Conservation (phyloP, 1,140 invertebrate species). For the Ceratosolen solmsi region DNA sequence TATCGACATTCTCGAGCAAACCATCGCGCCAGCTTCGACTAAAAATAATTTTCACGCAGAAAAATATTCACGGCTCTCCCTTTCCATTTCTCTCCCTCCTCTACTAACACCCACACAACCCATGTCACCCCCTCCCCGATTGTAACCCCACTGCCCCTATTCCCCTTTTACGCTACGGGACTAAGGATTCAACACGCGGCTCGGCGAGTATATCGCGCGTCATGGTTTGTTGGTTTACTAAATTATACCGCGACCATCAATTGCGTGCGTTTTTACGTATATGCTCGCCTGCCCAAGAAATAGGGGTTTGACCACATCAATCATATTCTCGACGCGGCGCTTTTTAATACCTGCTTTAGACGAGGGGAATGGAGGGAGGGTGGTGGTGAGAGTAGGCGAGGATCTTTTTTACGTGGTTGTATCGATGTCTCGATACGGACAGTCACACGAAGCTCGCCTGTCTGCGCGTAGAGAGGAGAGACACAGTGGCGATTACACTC, state of each 20-base stretch:
- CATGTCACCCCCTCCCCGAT: no score
- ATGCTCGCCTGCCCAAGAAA: conserved; percentile 34
- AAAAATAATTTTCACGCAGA: not conserved
- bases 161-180: no score
- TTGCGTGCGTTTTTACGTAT: not conserved
- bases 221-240: conserved; percentile 71
- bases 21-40: not conserved
- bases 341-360: not conserved
- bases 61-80: not conserved
- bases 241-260: conserved; percentile 69
- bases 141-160: no score
- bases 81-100: not conserved
- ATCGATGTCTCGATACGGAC: no score
- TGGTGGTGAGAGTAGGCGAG: no score
- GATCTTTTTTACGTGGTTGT: no score
- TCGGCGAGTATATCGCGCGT: conserved; percentile 52
- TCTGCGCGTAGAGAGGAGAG: no score
- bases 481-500: no score
- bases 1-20: not conserved
- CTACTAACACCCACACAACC: no score
- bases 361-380: not conserved
- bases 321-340: conserved; percentile 57
- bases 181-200: conserved; percentile 11
- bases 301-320: conserved; percentile 69
- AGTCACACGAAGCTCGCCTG: no score